Evolutionary conservation across 2,797 vertebrate species (phyloP).

Genomic region (Podargus strigoides): DNA sequence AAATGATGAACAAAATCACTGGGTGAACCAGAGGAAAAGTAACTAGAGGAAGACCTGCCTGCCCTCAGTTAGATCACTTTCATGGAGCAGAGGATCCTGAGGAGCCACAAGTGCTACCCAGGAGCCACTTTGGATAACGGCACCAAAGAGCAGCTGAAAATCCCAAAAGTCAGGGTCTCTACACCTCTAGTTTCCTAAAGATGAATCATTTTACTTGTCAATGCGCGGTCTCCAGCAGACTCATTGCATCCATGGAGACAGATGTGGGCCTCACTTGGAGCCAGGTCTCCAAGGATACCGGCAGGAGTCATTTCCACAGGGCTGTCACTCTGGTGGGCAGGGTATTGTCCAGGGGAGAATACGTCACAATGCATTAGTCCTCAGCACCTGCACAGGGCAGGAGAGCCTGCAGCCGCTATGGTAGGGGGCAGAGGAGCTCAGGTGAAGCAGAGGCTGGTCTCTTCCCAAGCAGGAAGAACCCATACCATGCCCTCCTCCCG

Average conservation of each 20-base stretch:
- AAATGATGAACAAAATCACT: background rate
- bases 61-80: background rate
- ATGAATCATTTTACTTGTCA: background rate
- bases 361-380: background rate
- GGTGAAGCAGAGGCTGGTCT: background rate
- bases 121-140: background rate
- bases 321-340: background rate
- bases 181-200: background rate
- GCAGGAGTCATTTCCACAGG: too few relatives aligned
- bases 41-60: background rate
- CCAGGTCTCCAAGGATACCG: background rate
- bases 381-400: accelerated
- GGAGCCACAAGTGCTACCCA: background rate
- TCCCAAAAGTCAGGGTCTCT: background rate
- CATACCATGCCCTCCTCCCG: background rate
- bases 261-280: background rate
- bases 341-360: accelerated
- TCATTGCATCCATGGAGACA: background rate
- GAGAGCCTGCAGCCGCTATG: accelerated
- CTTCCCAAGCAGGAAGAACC: background rate
- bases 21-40: background rate
- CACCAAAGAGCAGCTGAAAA: background rate
- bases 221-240: background rate
- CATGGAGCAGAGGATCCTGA: background rate
- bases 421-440: background rate